These are phyloP conservation scores for Trypoxylon attenuatum DNA, from an alignment of 2,888 invertebrate species.

Conservation along the genomic window DNA sequence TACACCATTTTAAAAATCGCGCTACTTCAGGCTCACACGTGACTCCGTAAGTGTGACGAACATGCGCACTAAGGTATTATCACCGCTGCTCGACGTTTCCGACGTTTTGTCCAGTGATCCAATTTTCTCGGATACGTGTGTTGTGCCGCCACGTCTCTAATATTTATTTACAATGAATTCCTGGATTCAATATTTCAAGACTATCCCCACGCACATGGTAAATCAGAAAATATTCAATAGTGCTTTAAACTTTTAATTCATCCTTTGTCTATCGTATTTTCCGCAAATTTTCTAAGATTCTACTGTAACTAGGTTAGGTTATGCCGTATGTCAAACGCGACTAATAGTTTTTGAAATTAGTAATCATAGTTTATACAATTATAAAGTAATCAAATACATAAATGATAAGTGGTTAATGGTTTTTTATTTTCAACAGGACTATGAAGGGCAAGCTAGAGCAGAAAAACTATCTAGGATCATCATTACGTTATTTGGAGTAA, in stretches of 20 bases:
- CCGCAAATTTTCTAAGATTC: neutral
- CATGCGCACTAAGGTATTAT: too few relatives aligned
- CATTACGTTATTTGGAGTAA: constrained; percentile 90
- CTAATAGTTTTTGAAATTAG: neutral
- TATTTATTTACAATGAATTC: constrained; percentile 59
- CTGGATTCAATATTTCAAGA: constrained; percentile 64
- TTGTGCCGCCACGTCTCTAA: constrained; percentile 12
- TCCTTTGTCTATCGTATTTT: too few relatives aligned
- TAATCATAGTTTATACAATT: neutral
- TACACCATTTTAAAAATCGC: too few relatives aligned
- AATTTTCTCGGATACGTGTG: too few relatives aligned
- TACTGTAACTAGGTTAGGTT: constrained; percentile 29
- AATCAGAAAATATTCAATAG: constrained; percentile 22
- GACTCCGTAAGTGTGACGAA: too few relatives aligned
- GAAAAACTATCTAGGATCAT: constrained; percentile 93
- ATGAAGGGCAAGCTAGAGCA: constrained; percentile 92
- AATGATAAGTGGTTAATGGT: neutral
- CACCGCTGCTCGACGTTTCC: too few relatives aligned
- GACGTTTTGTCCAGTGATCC: too few relatives aligned
- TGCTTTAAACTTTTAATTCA: neutral
- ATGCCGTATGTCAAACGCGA: constrained; percentile 25
- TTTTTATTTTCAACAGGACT: constrained; percentile 80
- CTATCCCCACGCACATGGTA: constrained; percentile 70
- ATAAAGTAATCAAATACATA: neutral
- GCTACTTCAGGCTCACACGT: too few relatives aligned